Base-by-base conservation (phyloP, 2,888 invertebrate genomes). In the Cepaea hortensis region DNA sequence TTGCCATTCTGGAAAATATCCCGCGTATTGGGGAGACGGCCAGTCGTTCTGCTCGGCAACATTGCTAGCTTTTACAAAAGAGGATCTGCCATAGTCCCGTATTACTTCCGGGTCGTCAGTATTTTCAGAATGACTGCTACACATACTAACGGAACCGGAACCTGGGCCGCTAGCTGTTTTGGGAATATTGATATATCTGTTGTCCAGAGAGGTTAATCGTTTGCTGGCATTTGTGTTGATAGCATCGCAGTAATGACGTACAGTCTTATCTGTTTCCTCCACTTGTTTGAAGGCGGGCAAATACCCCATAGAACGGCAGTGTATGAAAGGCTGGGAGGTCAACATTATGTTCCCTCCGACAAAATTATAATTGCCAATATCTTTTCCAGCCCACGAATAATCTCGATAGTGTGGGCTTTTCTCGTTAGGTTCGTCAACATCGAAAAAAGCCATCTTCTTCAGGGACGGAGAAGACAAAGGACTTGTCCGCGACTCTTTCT, bases 191-290 rank as follows among this genome's bases (percentile, higher is more conserved):
- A 62, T 11, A 18, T 2, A 35, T 4, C 35, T 15, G 3, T 15
- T 18, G 11, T 62, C 79, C 13, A 35, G 35, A 0, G 79, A 23
- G 3, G 79, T 0, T 15, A 62, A 9, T 13, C 62, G 79, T 35
- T 15, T 35, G 62, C 35, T 23, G 3, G 15, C 62, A 35, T 62
- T 79, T 35, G 62, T 13, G 18, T 62, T 84, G 50, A 84, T 84
- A 11, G 84, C 84, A n/a, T 84, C 84, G 35, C 55, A 84, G 50
- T 84, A 84, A 48, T 84, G 84, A 5, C 23, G 73, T 3, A 83
- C 3, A 23, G 61, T 48, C 23, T 73, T 83, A 18, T 83, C 61
- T 4, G 83, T 72, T 23, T 81, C 70, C 4, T 48, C 81, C 20
- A 62, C 62, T 13, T 23, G 1, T 62, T 62, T 79, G 15, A 62